Conservation (phyloP, 2,797 vertebrate species). For the Galaxias olidus region DNA sequence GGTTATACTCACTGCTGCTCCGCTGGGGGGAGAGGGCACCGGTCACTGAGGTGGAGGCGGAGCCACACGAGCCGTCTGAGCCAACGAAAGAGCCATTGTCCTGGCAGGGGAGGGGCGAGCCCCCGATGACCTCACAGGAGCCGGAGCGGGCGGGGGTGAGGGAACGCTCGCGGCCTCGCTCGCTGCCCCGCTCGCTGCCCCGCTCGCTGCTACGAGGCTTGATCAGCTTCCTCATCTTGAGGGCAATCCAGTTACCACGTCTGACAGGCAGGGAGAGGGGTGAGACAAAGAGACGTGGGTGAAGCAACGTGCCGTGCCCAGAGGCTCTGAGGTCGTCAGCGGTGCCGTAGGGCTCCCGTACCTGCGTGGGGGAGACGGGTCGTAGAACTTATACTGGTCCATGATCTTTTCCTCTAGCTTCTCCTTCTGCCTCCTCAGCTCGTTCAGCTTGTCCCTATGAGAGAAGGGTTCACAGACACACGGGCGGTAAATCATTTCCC, state of each 20-base stretch:
- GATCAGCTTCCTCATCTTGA: slow-evolving; percentile 96
- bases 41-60: slow-evolving; percentile 80
- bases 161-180: slow-evolving; percentile 69
- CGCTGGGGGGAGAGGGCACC: slow-evolving; percentile 80
- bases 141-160: slow-evolving; percentile 82
- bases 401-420: slow-evolving; percentile 99
- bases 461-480: not conserved
- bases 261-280: slow-evolving; percentile 59
- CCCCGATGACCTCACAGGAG: slow-evolving; percentile 82
- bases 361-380: slow-evolving; percentile 94
- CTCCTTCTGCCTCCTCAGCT: slow-evolving; percentile 95
- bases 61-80: slow-evolving; percentile 87
- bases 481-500: too few relatives aligned
- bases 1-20: slow-evolving; percentile 85
- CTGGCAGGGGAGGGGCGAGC: slow-evolving; percentile 82
- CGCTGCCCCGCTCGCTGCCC: slow-evolving; percentile 45
- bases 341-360: slow-evolving; percentile 44
- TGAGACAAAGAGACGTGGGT: not conserved
- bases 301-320: too few relatives aligned
- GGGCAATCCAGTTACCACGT: slow-evolving; percentile 95
- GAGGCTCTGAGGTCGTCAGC: too few relatives aligned
- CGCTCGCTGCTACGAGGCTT: slow-evolving; percentile 92
- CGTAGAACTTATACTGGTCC: slow-evolving; percentile 99
- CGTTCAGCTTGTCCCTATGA: slow-evolving; percentile 92
- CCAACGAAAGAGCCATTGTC: slow-evolving; percentile 89